Conservation (phyloP, 2,113 vertebrate species). For the Castor canadensis region DNA sequence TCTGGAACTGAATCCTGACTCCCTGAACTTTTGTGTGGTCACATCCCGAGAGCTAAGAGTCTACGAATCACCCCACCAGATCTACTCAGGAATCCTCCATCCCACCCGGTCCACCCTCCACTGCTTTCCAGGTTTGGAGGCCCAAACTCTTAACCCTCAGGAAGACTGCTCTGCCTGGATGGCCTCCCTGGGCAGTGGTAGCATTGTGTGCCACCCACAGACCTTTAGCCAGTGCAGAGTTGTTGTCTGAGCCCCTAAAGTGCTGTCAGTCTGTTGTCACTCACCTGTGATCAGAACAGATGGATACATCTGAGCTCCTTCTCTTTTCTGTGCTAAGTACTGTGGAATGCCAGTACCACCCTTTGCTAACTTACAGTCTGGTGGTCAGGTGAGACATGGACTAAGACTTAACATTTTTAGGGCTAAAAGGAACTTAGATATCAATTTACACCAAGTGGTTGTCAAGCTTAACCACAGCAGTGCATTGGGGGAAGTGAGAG, state of each 20-base stretch:
- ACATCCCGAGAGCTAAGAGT: not conserved
- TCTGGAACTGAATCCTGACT: not conserved
- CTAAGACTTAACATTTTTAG: not conserved
- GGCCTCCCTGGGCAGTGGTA: not conserved
- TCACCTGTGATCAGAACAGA: not conserved
- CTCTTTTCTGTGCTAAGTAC: not conserved
- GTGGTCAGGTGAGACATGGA: not conserved
- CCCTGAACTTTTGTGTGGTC: not conserved
- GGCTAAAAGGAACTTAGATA: not conserved
- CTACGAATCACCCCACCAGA: not conserved
- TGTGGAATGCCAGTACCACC: not conserved
- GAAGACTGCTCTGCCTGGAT: not conserved
- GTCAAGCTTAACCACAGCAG: not conserved
- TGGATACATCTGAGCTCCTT: not conserved
- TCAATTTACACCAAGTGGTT: no score
- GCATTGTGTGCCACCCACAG: not conserved
- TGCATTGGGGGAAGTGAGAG: not conserved
- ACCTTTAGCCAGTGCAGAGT: not conserved
- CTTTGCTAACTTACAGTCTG: not conserved
- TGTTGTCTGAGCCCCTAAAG: not conserved
- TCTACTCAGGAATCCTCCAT: not conserved
- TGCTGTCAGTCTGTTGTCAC: not conserved
- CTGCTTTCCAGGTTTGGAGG: not conserved
- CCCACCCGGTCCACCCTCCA: not conserved
- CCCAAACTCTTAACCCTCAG: not conserved